A percentile compares a stretch with the other conserved stretches of the same genome.
phyloP scores from a whole-genome alignment of 2,797 vertebrate species.

The Lacerta agilis region DNA sequence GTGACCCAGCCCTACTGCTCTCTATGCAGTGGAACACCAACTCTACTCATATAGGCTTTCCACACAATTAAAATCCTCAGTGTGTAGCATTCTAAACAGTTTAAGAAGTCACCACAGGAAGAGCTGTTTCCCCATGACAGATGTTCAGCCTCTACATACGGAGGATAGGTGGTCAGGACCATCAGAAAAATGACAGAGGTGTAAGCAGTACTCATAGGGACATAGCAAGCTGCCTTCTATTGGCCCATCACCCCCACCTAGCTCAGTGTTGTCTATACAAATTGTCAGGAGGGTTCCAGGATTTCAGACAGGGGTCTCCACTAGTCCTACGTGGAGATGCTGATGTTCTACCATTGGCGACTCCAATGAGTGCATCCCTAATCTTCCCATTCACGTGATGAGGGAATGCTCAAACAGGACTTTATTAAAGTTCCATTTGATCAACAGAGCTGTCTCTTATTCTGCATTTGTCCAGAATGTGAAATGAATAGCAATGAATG shows the following conservation, averaged over 20 bases:
- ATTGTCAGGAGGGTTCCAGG: no score
- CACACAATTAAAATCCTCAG: no score
- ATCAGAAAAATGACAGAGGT: not conserved
- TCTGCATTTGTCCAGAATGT: slow-evolving; percentile 27
- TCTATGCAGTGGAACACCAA: no score
- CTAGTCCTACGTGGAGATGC: no score
- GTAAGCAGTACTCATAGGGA: no score
- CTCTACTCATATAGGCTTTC: no score
- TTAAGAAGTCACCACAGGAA: not conserved
- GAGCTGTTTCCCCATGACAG: not conserved
- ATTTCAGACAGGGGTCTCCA: no score
- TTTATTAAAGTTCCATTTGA: slow-evolving; percentile 31
- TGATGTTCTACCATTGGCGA: no score
- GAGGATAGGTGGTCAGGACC: not conserved
- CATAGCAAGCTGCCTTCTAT: no score
- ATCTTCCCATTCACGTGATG: not conserved
- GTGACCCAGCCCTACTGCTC: no score
- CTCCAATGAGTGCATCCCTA: not conserved
- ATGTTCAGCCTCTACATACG: not conserved
- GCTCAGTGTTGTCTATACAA: no score
- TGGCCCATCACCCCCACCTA: no score
- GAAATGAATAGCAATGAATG: not conserved
- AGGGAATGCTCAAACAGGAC: not conserved
- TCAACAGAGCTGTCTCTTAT: slow-evolving; percentile 40
- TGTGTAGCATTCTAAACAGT: not conserved